phyloP scores from a whole-genome alignment of 2,888 invertebrate genomes.

The Melieria omissa region DNA sequence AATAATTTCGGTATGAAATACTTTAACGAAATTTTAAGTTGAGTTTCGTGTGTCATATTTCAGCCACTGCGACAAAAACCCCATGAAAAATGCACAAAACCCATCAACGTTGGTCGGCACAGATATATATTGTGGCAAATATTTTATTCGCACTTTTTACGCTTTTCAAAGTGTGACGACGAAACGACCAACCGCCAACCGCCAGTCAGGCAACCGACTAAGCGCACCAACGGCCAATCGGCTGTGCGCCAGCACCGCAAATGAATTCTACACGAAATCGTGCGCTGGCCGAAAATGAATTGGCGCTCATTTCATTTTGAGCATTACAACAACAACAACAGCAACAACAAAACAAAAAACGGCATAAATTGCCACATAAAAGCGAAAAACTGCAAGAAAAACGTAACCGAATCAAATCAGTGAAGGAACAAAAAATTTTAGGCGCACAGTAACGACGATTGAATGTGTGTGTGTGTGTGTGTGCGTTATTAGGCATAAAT shows the following conservation, averaged over 20 bases:
- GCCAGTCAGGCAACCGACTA: no score
- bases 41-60: no score
- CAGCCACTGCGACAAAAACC: no score
- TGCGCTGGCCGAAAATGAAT: slow-evolving; percentile 8
- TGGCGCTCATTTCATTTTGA: not conserved
- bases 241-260: not conserved
- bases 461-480: not conserved
- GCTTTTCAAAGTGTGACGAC: no score
- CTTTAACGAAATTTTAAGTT: no score
- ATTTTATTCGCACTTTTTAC: no score
- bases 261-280: slow-evolving; percentile 29
- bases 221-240: no score
- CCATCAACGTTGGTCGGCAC: no score
- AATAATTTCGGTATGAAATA: no score
- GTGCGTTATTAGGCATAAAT: slow-evolving; percentile 3
- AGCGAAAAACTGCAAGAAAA: not conserved
- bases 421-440: not conserved
- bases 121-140: no score
- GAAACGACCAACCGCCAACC: no score
- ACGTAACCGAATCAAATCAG: not conserved
- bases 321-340: not conserved
- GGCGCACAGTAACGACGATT: not conserved
- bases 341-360: not conserved
- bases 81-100: no score
- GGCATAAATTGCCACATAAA: not conserved